Evolutionary conservation across 2,113 vertebrate species (phyloP), one percentile per base, ranked within the genome.

Genomic region (Australoheros scitulus): DNA sequence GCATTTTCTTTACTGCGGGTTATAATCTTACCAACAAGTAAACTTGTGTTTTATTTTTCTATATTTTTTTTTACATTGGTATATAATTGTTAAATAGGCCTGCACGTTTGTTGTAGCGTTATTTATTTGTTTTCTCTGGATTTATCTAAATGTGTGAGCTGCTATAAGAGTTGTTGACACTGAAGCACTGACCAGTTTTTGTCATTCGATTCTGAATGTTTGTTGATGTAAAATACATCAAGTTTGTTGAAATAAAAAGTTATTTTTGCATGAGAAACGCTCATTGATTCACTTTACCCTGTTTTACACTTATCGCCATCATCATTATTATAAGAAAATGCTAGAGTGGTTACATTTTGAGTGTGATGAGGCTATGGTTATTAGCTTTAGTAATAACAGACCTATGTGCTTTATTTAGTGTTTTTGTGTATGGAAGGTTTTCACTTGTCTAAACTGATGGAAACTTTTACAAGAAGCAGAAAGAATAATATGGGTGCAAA

Each of bases 231-330:
- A 55, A 82, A 79, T 80, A 55, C 72, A 81, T 80, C 57, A 80
- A 56, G 57, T 84, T 85, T 91, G 87, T 88, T 93, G 3, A 72
- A 93, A 92, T 92, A 93, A 93, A 94, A 77, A 56, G 36, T 52
- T 93, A 90, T 93, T 93, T 93, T 94, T 88, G 70, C 88, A 92
- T 61, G n/a, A 75, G 11, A 63, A 64, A 3, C 3, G 36, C 8
- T 79, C 15, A 14, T 36, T 79, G 2, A 47, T 57, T 88, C 17
- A 65, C 6, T 84, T 0, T 1, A 5, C 29, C 34, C 8, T 76
- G 10, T 55, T 4, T 9, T 43, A 47, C 29, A 18, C 43, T 60
- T 20, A 34, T 14, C 5, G 2, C 36, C 2, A 5, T 64, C 56
- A 4, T 26, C 3, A 7, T 52, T 9, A 2, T 52, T 24, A 17